Percentiles rank a stretch among this genome's conserved stretches.
Conservation (phyloP, 2,113 vertebrate genomes). For the Hiodon alosoides region DNA sequence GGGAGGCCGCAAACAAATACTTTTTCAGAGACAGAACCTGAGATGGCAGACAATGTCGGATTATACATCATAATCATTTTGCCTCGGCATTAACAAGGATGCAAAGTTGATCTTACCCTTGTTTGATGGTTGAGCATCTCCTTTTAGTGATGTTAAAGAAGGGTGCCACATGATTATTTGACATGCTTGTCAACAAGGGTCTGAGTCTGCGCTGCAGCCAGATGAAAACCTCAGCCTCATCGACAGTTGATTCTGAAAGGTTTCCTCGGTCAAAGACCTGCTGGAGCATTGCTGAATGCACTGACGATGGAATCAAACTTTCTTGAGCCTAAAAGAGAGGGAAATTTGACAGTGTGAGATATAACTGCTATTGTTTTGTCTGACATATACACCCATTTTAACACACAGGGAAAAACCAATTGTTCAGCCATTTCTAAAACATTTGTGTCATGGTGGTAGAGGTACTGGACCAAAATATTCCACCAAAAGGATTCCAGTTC, state of each 20-base stretch:
- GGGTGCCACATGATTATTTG: constrained; percentile 26
- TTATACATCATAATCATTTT: too few relatives aligned
- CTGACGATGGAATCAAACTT: constrained; percentile 1
- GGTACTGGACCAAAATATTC: too few relatives aligned
- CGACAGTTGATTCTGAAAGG: constrained; percentile 40
- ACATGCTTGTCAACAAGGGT: constrained; percentile 46
- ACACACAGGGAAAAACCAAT: neutral
- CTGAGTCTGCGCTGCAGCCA: constrained; percentile 50
- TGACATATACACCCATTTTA: too few relatives aligned
- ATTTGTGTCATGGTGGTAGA: too few relatives aligned
- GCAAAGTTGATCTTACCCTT: constrained; percentile 40
- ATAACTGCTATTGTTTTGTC: too few relatives aligned
- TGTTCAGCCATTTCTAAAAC: too few relatives aligned
- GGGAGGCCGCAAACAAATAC: too few relatives aligned
- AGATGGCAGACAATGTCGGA: too few relatives aligned
- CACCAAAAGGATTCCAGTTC: too few relatives aligned
- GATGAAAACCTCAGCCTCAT: constrained; percentile 29
- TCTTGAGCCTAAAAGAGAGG: constrained; percentile 31
- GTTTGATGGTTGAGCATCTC: constrained; percentile 42
- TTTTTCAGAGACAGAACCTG: too few relatives aligned
- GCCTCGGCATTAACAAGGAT: neutral
- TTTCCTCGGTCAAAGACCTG: constrained; percentile 55
- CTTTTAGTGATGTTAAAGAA: constrained; percentile 51
- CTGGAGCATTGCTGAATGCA: constrained; percentile 52
- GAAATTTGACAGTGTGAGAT: neutral